phyloP scores from a whole-genome alignment of 37 sponge, comb jelly and placozoan genomes.

The Halisarca cf. caerulea region DNA sequence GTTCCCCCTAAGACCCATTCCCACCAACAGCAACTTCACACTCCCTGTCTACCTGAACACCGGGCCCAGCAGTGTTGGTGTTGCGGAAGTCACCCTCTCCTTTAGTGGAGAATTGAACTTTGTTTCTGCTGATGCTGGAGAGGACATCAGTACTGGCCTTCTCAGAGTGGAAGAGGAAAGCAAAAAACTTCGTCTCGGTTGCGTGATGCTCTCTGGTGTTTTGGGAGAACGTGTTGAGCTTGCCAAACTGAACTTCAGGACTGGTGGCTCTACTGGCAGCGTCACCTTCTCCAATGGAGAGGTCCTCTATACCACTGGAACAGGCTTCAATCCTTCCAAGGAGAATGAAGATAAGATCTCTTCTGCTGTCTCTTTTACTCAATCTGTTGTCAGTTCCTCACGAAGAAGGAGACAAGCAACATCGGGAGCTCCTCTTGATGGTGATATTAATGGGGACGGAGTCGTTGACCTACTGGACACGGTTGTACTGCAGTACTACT shows the following conservation, averaged over 20 bases:
- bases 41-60: conserved; percentile 47
- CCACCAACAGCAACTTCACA: neutral
- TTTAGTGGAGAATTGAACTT: conserved; percentile 29
- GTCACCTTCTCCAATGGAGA: neutral
- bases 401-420: neutral
- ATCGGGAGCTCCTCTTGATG: neutral
- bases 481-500: conserved; percentile 45
- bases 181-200: conserved; percentile 29
- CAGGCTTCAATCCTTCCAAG: neutral
- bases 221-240: conserved; percentile 21
- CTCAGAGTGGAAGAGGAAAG: neutral
- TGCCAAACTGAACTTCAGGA: conserved; percentile 35
- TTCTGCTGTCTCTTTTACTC: neutral
- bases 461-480: conserved; percentile 63
- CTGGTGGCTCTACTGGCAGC: neutral
- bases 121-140: conserved; percentile 17
- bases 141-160: conserved; percentile 46
- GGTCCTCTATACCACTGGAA: neutral
- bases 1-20: conserved; percentile 17
- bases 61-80: conserved; percentile 27
- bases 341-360: neutral
- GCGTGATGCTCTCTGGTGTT: conserved; percentile 45
- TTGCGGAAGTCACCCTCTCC: conserved; percentile 29
- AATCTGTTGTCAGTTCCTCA: neutral
- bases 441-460: conserved; percentile 68